Evolutionary conservation across 92 coral and sea anemone species (phyloP).

Genomic region (Palythoa caribaeorum): DNA sequence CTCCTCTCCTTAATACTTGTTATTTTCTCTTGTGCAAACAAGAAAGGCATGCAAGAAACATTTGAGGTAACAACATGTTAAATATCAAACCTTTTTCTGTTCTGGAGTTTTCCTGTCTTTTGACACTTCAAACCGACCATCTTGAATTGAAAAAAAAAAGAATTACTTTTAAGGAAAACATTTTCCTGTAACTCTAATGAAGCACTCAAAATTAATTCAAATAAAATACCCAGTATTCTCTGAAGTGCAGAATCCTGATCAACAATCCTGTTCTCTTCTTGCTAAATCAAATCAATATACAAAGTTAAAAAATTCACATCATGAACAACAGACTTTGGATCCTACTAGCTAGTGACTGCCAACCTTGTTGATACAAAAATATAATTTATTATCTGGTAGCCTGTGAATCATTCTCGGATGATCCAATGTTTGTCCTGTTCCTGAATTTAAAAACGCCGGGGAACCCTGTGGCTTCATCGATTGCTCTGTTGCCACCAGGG

Average conservation of each 20-base stretch:
- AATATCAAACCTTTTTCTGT: conserved; percentile 62
- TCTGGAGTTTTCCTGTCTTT: conserved; percentile 72
- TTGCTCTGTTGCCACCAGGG: too few species aligned
- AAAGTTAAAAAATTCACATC: neutral
- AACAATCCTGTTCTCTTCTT: conserved; percentile 48
- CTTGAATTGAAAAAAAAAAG: conserved; percentile 27
- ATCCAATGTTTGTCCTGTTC: too few species aligned
- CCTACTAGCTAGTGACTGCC: too few species aligned
- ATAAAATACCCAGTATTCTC: conserved; percentile 73
- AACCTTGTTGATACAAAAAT: too few species aligned
- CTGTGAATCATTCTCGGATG: too few species aligned
- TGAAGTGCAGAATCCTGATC: conserved; percentile 85
- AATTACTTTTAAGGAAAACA: neutral
- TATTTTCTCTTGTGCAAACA: too few species aligned
- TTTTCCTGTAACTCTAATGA: neutral
- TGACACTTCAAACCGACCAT: conserved; percentile 78
- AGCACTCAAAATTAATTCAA: neutral
- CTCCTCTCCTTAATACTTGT: too few species aligned
- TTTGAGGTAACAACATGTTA: too few species aligned
- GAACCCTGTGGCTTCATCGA: too few species aligned
- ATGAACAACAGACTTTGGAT: neutral
- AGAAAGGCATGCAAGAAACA: too few species aligned
- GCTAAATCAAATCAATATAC: neutral
- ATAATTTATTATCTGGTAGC: too few species aligned
- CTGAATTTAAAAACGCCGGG: too few species aligned